Evolutionary conservation across 2,888 invertebrate genomes (phyloP), one percentile per base, ranked within the genome.

Genomic region (Terebella lapidaria): DNA sequence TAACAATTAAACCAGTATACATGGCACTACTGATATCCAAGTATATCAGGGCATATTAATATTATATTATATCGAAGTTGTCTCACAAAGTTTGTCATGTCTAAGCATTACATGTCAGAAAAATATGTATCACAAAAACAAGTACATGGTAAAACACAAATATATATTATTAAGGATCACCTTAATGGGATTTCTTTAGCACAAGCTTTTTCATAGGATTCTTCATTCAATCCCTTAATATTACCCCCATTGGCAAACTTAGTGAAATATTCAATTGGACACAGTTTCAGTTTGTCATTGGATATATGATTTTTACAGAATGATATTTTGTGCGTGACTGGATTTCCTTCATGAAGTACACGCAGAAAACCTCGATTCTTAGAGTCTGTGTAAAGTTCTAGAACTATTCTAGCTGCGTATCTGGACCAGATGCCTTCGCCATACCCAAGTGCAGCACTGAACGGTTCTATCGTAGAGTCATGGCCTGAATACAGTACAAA

Each of bases 401-500:
- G 88, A 1, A 92, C 86, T 70, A 95, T 84, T 57, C 95, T 84
- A 0, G 94, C 88, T 0, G 92, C 94, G 77, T 93, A 96, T 25
- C 89, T 87, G 52, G 94, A 88, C 64, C 89, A 82, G 59, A 73
- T 77, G 53, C 83, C 82, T 61, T 84, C 83, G 47, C 82, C 77
- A 2, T 92, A 80, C 0, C 94, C 93, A 54, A 95, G 77, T 0
- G 92, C 90, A 1, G 89, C 84, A 1, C 90, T 86, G 42, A 95
- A 81, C 66, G 92, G 90, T 72, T 92, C 90, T 42, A 95, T 75
- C 0, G 94, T 94, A 73, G 90, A 89, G 79, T 95, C 95, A 72
- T 95, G 95, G 0, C 94, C 94, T 0, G 94, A 94, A 75, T 90
- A 92, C 0, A 92, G 73, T 0, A 90, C 87, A 59, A 92, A 85